These are phyloP conservation scores for Odontesthes bonariensis DNA, from an alignment of 2,113 vertebrate genomes.

Conservation along the genomic window DNA sequence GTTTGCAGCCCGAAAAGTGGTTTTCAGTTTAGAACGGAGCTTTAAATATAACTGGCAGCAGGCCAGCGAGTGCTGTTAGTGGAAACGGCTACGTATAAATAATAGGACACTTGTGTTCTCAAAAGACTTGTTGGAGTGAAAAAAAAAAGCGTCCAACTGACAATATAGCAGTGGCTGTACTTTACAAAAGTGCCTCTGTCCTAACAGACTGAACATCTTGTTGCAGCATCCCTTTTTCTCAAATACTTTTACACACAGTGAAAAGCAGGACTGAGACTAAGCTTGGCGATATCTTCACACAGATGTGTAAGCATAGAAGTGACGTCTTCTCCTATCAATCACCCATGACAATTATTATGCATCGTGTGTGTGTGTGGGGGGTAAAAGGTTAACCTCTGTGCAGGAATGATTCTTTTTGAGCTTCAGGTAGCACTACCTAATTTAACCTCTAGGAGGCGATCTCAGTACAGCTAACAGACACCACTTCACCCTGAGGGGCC, in stretches of 20 bases:
- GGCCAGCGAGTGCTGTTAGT: constrained; percentile 49
- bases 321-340: constrained; percentile 9
- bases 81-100: constrained; percentile 57
- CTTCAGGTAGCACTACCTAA: constrained; percentile 67
- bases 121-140: constrained; percentile 13
- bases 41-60: constrained; percentile 57
- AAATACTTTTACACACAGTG: constrained; percentile 28
- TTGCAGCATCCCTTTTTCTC: constrained; percentile 58
- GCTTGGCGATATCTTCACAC: constrained; percentile 2
- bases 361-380: background rate
- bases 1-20: constrained; percentile 26
- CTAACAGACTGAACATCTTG: constrained; percentile 17
- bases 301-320: constrained; percentile 27
- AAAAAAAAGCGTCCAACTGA: constrained; percentile 40
- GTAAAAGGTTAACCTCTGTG: constrained; percentile 20
- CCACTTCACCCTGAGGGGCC: constrained; percentile 58
- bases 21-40: constrained; percentile 29
- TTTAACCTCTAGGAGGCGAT: constrained; percentile 67
- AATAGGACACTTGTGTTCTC: constrained; percentile 38
- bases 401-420: background rate
- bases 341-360: background rate
- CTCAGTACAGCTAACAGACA: constrained; percentile 45
- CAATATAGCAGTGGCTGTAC: constrained; percentile 2
- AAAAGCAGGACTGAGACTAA: constrained; percentile 33
- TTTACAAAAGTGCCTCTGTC: constrained; percentile 63